Evolutionary conservation across 1,140 invertebrate genomes (phyloP).

Genomic region (Gerris buenoi): DNA sequence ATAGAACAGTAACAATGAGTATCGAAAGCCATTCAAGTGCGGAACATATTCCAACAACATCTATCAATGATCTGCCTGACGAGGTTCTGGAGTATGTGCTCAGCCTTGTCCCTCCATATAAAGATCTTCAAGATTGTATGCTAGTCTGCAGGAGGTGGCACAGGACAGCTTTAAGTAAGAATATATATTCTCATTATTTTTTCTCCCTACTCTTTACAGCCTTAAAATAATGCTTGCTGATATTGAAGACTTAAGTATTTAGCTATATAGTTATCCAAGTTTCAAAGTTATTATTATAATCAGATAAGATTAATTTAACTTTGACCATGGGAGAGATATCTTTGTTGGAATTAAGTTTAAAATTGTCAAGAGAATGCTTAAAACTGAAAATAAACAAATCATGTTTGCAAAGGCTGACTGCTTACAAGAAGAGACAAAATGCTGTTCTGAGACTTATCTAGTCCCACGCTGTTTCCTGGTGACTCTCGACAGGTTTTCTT

Average conservation of each 20-base stretch:
- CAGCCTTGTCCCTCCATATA: constrained; percentile 72
- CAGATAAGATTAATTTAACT: background rate
- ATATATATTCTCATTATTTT: too few species aligned
- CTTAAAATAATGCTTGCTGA: background rate
- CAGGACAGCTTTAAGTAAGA: constrained; percentile 60
- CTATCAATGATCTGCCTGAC: constrained; percentile 62
- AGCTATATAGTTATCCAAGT: background rate
- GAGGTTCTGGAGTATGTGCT: constrained; percentile 87
- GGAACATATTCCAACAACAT: background rate
- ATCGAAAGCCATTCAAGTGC: background rate
- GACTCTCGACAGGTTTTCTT: too few species aligned
- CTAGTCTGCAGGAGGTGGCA: constrained; percentile 74
- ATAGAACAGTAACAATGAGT: background rate
- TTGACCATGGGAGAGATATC: too few species aligned
- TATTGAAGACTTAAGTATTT: background rate
- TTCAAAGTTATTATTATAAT: too few species aligned
- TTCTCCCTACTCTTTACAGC: background rate
- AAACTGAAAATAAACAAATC: too few species aligned
- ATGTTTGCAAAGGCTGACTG: too few species aligned
- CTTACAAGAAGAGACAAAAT: too few species aligned
- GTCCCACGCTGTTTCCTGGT: too few species aligned
- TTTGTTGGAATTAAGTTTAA: too few species aligned
- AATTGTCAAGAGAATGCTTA: too few species aligned
- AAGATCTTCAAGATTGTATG: constrained; percentile 71
- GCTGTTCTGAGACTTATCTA: too few species aligned